phyloP scores from a whole-genome alignment of 2,797 vertebrate species.

The Pseudochirops cupreus region DNA sequence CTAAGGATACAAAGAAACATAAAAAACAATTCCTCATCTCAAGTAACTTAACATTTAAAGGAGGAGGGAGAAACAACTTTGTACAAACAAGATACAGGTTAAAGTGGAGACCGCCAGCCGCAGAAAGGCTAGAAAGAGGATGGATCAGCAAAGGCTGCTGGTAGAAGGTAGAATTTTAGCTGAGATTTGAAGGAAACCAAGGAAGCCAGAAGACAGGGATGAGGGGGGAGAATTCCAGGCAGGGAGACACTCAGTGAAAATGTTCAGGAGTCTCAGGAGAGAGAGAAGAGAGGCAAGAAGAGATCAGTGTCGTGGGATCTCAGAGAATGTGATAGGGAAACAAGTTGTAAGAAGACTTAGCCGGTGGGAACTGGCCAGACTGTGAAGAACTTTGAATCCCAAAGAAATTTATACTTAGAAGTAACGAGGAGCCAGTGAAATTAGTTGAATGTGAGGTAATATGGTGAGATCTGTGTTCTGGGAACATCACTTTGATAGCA shows the following conservation, averaged over 20 bases:
- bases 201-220: neutral
- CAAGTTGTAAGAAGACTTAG: neutral
- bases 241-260: neutral
- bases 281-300: no score
- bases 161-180: neutral
- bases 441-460: neutral
- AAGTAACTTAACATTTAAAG: neutral
- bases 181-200: neutral
- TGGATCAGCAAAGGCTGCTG: neutral
- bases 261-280: no score
- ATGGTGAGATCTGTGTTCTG: neutral
- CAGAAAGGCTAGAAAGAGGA: no score
- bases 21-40: neutral
- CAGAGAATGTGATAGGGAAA: neutral
- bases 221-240: neutral
- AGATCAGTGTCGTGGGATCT: neutral
- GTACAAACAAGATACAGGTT: neutral
- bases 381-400: neutral
- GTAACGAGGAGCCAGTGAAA: neutral
- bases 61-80: neutral
- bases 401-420: neutral
- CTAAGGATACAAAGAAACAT: neutral
- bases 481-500: neutral
- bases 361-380: neutral
- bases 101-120: neutral